Conservation (phyloP, 2,888 invertebrate species). For the Drosophila formosana region DNA sequence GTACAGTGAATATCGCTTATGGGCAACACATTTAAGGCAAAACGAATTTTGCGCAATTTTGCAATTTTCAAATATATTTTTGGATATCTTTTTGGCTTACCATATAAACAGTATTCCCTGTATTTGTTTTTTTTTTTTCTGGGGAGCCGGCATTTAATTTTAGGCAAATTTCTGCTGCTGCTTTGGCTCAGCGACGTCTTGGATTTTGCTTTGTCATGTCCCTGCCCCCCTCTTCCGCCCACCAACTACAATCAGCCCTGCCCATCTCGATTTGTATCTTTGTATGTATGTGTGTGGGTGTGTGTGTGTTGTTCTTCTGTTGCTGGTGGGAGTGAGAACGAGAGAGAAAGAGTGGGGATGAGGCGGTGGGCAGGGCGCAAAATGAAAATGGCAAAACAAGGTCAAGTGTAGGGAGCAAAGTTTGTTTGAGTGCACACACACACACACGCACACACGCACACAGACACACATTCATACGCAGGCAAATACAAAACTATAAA, state of each 20-base stretch:
- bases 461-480: constrained; percentile 4
- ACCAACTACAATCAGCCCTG: constrained; percentile 48
- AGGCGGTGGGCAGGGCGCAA: constrained; percentile 46
- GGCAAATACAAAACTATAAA: constrained; percentile 32
- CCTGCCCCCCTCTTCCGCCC: constrained; percentile 5
- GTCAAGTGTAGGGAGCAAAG: constrained; percentile 81
- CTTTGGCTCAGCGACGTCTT: constrained; percentile 54
- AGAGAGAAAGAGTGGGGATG: too few relatives aligned
- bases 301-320: constrained; percentile 26
- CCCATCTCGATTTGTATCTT: constrained; percentile 16
- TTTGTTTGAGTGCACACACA: constrained; percentile 70
- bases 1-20: background rate
- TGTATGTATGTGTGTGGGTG: constrained; percentile 22
- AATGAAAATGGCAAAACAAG: constrained; percentile 79
- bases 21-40: background rate
- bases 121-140: constrained; percentile 11
- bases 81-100: too few relatives aligned
- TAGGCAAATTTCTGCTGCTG: constrained; percentile 65
- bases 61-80: too few relatives aligned
- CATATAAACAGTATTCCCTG: background rate
- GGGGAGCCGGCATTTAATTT: constrained; percentile 63
- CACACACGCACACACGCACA: background rate
- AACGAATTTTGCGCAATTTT: background rate
- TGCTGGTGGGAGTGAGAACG: background rate
- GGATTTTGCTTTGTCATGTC: constrained; percentile 61